Percentiles rank a stretch among this genome's conserved stretches.
Conservation (phyloP, 2,113 vertebrate species). For the Meles meles region DNA sequence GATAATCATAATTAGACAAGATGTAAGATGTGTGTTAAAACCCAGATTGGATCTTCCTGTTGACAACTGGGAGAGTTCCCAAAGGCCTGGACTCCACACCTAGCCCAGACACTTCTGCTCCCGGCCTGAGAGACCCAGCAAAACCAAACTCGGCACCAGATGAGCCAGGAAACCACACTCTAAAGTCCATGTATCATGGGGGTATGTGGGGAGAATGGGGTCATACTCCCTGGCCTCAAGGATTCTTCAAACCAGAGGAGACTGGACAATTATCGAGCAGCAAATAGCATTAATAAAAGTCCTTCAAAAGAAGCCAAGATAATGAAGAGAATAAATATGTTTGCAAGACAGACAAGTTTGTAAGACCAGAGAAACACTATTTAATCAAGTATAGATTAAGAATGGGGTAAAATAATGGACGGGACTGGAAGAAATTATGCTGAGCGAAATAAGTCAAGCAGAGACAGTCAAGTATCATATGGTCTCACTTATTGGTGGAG, state of each 20-base stretch:
- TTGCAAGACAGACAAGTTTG: neutral
- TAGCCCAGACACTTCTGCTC: neutral
- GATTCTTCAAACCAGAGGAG: neutral
- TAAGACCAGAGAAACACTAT: neutral
- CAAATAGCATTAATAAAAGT: neutral
- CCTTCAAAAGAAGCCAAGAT: neutral
- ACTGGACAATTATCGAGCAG: neutral
- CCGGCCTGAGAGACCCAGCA: neutral
- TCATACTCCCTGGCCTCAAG: neutral
- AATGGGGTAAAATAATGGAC: neutral
- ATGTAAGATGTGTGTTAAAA: slow-evolving; percentile 48
- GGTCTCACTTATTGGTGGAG: too few relatives aligned
- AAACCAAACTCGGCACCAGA: neutral
- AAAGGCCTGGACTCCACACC: neutral
- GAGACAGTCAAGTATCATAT: too few relatives aligned
- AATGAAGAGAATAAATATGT: neutral
- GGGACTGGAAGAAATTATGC: too few relatives aligned
- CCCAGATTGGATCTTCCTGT: slow-evolving; percentile 46
- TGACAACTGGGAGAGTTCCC: slow-evolving; percentile 26
- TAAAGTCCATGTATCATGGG: neutral
- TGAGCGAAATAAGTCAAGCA: too few relatives aligned
- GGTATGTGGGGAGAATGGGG: neutral
- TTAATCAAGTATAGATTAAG: neutral
- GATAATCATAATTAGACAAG: slow-evolving; percentile 58
- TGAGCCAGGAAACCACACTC: neutral